phyloP scores from a whole-genome alignment of 1,140 invertebrate genomes.

The Mercenaria mercenaria region DNA sequence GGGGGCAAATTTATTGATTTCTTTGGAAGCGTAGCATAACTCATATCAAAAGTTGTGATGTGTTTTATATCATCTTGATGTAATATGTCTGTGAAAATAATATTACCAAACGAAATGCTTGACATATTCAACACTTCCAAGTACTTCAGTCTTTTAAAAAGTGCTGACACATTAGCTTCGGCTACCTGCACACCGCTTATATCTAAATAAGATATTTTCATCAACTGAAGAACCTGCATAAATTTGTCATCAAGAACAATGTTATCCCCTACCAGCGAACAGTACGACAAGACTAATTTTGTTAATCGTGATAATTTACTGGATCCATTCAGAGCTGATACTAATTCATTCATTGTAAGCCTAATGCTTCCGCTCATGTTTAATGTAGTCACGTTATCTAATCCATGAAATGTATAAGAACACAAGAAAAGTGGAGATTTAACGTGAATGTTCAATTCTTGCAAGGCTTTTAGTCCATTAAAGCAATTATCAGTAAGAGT shows the following conservation, averaged over 20 bases:
- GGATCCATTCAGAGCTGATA: not conserved
- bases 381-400: not conserved
- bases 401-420: not conserved
- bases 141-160: not conserved
- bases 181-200: not conserved
- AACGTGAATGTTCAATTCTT: not conserved
- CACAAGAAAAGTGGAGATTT: not conserved
- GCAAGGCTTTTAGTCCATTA: not conserved
- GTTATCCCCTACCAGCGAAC: no score
- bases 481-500: slow-evolving; percentile 5
- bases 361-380: not conserved
- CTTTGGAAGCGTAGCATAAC: not conserved
- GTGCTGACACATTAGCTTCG: not conserved
- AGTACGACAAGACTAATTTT: not conserved
- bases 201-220: not conserved
- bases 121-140: not conserved
- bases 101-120: not conserved
- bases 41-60: not conserved
- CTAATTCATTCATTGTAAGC: not conserved
- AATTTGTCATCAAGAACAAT: not conserved
- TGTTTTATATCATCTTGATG: not conserved
- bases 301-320: not conserved
- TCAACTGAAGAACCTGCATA: not conserved
- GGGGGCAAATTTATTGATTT: not conserved
- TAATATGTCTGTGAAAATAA: not conserved